Evolutionary conservation across 1,140 invertebrate genomes (phyloP).

Genomic region (Andrena cerasifolii): DNA sequence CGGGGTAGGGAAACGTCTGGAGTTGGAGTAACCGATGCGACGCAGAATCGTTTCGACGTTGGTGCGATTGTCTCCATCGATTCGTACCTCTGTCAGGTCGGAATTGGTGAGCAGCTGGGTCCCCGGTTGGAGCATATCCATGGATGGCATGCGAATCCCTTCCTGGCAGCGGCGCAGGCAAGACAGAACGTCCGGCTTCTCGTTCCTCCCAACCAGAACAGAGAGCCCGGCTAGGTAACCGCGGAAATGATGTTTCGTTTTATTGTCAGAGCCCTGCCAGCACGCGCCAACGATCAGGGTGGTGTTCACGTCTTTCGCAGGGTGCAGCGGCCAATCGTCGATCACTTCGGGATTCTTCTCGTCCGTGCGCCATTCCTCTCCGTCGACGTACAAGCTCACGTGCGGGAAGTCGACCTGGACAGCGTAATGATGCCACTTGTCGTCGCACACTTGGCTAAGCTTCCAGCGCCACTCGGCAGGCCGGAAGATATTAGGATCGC

Average conservation of each 20-base stretch:
- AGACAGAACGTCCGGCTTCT: constrained; percentile 90
- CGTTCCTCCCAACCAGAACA: constrained; percentile 90
- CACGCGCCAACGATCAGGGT: constrained; percentile 97
- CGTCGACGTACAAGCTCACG: constrained; percentile 94
- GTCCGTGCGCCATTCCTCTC: constrained; percentile 88
- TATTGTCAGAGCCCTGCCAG: constrained; percentile 97
- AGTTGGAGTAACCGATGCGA: constrained; percentile 95
- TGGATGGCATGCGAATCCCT: constrained; percentile 89
- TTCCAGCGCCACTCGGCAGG: constrained; percentile 99
- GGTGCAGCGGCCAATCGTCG: constrained; percentile 99
- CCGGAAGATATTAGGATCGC: constrained; percentile 96
- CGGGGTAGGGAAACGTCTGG: constrained; percentile 94
- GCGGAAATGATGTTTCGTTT: constrained; percentile 93
- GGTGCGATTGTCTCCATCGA: constrained; percentile 94
- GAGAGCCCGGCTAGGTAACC: constrained; percentile 94
- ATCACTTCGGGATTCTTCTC: constrained; percentile 97
- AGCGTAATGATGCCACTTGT: constrained; percentile 99
- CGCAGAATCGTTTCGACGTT: constrained; percentile 94
- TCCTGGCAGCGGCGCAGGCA: constrained; percentile 95
- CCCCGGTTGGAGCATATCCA: constrained; percentile 89
- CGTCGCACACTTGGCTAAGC: constrained; percentile 95
- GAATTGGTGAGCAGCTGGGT: constrained; percentile 88
- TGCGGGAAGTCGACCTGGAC: constrained; percentile 95
- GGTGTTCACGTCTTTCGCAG: constrained; percentile 96
- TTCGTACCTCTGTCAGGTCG: constrained; percentile 94